Evolutionary conservation across 1,140 invertebrate species (phyloP), one percentile per base, ranked within the genome.

Genomic region (Nixonia krombeini): DNA sequence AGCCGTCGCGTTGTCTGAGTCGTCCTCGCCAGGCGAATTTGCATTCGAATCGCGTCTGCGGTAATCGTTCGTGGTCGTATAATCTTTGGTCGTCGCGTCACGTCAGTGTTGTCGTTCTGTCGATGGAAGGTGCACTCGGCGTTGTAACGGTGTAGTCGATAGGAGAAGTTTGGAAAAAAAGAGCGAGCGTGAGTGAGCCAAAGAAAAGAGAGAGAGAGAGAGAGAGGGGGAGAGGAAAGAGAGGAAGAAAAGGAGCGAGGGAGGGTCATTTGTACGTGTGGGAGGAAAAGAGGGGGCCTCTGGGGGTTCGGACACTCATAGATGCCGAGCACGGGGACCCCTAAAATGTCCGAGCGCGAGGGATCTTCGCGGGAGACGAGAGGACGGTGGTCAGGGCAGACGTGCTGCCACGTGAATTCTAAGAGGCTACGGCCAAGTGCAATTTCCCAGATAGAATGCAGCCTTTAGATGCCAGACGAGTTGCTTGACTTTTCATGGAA

Each of bases 401-500:
- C 66, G 55, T 41, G 74, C 70, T 62, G 65, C 61, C 50, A 73
- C 56, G 73, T 80, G 80, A 82, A 82, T 83, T 82, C 72, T 79
- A 82, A 83, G 76, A 70, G 69, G 70, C 63, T 69, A 50, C 55
- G 64, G 62, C 58, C 63, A 70, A 68, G 64, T 64, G 55, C 70
- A 65, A 74, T 76, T 76, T 76, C 57, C 74, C 70, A 69, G 68
- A 73, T 75, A 72, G 64, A 73, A 73, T 74, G 67, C 70, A 72
- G 62, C 44, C 53, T 65, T 62, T 73, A 67, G 71, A 69, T 71
- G 72, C 56, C 67, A 71, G 63, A 62, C 64, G 56, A 72, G 70
- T 75, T 77, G 64, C 72, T 74, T 76, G 75, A 79, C 75, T 79
- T 77, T 79, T 72, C 75, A 76, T 74, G 68, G 74, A 75, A 73